phyloP scores from a whole-genome alignment of 2,797 vertebrate genomes.

The Caiman crocodilus region DNA sequence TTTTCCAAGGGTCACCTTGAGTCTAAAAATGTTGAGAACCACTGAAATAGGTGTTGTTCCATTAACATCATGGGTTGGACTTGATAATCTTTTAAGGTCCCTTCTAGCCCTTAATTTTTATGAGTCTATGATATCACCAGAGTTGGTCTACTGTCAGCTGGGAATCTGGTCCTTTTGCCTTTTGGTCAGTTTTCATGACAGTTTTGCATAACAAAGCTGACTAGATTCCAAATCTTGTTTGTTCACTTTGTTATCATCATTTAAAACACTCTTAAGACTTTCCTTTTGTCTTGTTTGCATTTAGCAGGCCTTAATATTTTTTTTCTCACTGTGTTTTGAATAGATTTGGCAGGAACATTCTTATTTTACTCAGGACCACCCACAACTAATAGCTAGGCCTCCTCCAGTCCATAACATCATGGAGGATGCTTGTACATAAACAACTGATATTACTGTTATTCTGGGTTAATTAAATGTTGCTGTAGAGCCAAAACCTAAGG shows the following conservation, averaged over 20 bases:
- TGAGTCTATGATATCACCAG: too few species aligned
- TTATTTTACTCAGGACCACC: slow-evolving; percentile 20
- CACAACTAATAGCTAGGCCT: slow-evolving; percentile 5
- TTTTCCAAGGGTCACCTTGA: too few species aligned
- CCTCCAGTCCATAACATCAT: slow-evolving; percentile 3
- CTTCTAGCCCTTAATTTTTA: too few species aligned
- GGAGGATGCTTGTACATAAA: not conserved
- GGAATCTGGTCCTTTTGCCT: not conserved
- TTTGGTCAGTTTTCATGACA: slow-evolving; percentile 16
- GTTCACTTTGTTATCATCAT: not conserved
- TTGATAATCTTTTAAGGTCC: too few species aligned
- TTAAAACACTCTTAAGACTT: not conserved
- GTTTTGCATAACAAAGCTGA: not conserved
- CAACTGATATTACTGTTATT: slow-evolving; percentile 27
- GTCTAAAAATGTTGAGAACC: too few species aligned
- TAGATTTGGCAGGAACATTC: not conserved
- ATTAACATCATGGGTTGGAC: too few species aligned
- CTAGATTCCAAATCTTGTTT: not conserved
- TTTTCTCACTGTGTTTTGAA: slow-evolving; percentile 15
- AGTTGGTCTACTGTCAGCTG: not conserved
- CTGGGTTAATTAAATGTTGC: slow-evolving; percentile 1
- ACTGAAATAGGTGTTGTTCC: too few species aligned
- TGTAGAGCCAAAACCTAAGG: slow-evolving; percentile 28
- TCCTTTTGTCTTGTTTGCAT: not conserved
- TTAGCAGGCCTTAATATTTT: not conserved